Percentiles rank a stretch among this genome's conserved stretches.
phyloP scores from a whole-genome alignment of 2,113 vertebrate genomes.

The Parotia lawesii region DNA sequence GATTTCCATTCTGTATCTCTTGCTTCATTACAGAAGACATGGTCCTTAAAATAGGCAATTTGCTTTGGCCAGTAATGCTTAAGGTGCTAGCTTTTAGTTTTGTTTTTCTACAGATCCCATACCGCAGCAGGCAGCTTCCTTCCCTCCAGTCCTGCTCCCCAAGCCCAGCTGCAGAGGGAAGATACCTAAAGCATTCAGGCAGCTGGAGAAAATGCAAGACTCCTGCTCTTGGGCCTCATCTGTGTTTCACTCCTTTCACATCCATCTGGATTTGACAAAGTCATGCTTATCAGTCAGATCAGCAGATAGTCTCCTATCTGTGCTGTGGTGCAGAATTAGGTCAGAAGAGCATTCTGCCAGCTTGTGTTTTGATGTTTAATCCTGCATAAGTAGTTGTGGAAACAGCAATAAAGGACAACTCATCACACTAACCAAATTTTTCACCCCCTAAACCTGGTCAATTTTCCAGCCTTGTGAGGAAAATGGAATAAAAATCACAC shows the following conservation, averaged over 20 bases:
- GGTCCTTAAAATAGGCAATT: neutral
- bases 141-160: neutral
- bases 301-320: conserved; percentile 13
- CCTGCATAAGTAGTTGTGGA: neutral
- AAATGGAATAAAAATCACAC: neutral
- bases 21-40: neutral
- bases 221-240: neutral
- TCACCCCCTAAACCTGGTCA: neutral
- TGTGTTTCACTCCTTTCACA: neutral
- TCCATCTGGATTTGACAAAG: conserved; percentile 4
- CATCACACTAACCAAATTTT: neutral
- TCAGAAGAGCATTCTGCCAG: neutral
- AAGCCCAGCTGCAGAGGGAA: neutral
- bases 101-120: neutral
- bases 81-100: neutral
- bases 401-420: neutral
- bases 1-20: neutral
- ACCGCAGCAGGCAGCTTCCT: neutral
- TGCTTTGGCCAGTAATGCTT: neutral
- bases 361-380: neutral
- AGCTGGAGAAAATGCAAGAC: neutral
- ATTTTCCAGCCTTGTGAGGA: neutral
- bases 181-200: neutral
- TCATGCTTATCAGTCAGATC: neutral
- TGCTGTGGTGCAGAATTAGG: neutral